Evolutionary conservation across 2,888 invertebrate genomes (phyloP).

Genomic region (Gortyna flavago): DNA sequence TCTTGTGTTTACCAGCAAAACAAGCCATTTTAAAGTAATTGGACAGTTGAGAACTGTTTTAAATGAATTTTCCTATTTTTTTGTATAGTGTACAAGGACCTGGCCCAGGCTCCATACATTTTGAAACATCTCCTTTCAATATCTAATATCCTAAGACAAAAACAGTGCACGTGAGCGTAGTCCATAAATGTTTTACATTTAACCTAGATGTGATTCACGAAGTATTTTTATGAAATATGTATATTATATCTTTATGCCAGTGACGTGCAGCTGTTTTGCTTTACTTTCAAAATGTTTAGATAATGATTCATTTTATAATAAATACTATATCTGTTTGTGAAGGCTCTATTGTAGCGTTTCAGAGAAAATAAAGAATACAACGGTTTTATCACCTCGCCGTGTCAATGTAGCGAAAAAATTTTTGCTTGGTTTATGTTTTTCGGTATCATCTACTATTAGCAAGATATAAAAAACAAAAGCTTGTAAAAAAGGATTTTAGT

Average conservation of each 20-base stretch:
- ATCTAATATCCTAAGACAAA: not conserved
- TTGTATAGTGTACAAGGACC: too few relatives aligned
- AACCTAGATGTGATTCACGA: conserved; percentile 42
- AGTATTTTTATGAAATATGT: conserved; percentile 36
- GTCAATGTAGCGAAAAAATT: not conserved
- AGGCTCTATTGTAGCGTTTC: conserved; percentile 27
- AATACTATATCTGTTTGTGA: conserved; percentile 14
- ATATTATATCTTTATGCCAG: conserved; percentile 21
- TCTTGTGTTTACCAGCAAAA: too few relatives aligned
- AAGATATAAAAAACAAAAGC: not conserved
- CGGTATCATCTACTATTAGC: not conserved
- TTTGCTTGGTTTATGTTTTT: not conserved
- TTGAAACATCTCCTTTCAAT: too few relatives aligned
- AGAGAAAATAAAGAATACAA: conserved; percentile 14
- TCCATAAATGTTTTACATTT: conserved; percentile 11
- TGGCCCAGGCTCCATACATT: too few relatives aligned
- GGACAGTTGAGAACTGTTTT: too few relatives aligned
- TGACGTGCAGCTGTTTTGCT: conserved; percentile 52
- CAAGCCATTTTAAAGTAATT: too few relatives aligned
- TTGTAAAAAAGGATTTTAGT: too few relatives aligned
- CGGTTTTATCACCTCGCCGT: not conserved
- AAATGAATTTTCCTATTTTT: too few relatives aligned
- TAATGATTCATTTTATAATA: conserved; percentile 55
- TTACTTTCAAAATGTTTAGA: conserved; percentile 55
- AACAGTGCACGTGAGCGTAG: not conserved